These are phyloP conservation scores for Stenurella melanura DNA, from an alignment of 2,888 invertebrate species.

Conservation along the genomic window DNA sequence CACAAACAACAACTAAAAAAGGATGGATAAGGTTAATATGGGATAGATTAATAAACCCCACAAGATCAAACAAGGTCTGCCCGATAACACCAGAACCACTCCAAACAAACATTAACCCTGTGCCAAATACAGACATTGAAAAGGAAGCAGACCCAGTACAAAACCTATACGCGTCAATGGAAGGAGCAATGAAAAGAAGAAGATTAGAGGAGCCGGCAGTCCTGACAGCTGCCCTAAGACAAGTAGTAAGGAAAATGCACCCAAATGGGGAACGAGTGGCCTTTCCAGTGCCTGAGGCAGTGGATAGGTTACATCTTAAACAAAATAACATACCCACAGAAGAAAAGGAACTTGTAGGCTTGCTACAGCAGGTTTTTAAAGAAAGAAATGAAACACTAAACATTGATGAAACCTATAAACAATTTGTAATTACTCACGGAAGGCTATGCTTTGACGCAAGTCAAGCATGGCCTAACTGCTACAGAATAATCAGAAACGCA, in stretches of 20 bases:
- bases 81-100: neutral
- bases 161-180: neutral
- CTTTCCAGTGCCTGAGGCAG: constrained; percentile 16
- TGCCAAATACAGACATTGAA: too few relatives aligned
- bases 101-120: too few relatives aligned
- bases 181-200: neutral
- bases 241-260: neutral
- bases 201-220: neutral
- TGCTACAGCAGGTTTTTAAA: neutral
- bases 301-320: constrained; percentile 5
- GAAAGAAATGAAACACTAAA: constrained; percentile 12
- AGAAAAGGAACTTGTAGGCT: neutral
- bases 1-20: too few relatives aligned
- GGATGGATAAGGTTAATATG: too few relatives aligned
- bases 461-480: neutral
- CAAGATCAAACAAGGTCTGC: too few relatives aligned
- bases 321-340: neutral
- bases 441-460: neutral
- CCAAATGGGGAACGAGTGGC: neutral
- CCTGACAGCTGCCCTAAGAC: constrained; percentile 11
- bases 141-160: too few relatives aligned
- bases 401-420: neutral
- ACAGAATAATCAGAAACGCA: neutral
- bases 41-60: too few relatives aligned
- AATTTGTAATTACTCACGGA: constrained; percentile 17